Evolutionary conservation across 2,797 vertebrate genomes (phyloP).

Genomic region (Crenuchus spilurus): DNA sequence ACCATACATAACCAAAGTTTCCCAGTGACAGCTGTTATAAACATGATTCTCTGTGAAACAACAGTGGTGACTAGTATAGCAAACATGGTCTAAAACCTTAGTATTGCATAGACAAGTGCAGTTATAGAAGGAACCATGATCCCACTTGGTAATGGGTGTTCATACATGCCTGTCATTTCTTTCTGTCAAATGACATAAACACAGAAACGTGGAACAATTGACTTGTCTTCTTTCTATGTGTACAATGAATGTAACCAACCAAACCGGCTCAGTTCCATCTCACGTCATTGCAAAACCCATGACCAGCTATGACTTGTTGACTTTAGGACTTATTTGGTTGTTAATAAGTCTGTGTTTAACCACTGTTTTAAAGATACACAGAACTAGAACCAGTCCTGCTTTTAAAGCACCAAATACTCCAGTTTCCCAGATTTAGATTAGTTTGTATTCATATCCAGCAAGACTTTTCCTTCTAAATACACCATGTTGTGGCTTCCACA

Average conservation of each 20-base stretch:
- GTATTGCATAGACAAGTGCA: neutral
- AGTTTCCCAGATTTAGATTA: neutral
- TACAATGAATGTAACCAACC: neutral
- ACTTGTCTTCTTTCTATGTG: neutral
- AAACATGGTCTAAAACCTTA: neutral
- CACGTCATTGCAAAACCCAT: neutral
- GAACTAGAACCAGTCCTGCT: neutral
- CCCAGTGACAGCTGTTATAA: slow-evolving; percentile 2
- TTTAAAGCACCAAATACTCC: neutral
- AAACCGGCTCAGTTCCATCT: slow-evolving; percentile 17
- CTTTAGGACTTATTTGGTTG: too few species aligned
- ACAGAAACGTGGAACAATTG: neutral
- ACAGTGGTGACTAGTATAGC: neutral
- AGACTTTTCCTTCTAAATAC: too few species aligned
- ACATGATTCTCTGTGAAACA: neutral
- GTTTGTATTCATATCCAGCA: too few species aligned
- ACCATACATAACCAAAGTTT: neutral
- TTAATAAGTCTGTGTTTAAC: neutral
- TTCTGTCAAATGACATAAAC: neutral
- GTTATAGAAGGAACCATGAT: neutral
- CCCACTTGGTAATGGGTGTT: neutral
- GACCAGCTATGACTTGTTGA: too few species aligned
- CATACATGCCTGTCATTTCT: neutral
- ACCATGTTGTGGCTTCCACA: too few species aligned
- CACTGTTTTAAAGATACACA: neutral